Base-by-base conservation (phyloP, 1,140 invertebrate species). In the Hycleus phaleratus region DNA sequence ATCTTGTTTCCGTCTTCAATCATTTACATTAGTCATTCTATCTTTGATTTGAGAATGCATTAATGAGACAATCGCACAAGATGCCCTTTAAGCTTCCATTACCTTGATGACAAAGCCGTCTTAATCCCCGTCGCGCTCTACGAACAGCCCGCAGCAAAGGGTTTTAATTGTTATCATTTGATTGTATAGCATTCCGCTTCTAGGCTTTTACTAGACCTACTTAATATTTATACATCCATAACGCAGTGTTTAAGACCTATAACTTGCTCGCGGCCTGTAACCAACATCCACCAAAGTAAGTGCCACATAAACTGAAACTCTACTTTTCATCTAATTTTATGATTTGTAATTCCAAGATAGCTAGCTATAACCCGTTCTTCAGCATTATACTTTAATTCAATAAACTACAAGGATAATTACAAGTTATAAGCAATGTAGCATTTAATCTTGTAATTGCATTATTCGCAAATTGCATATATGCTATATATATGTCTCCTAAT, bases 81-180 rank as follows among this genome's bases (percentile, higher is more conserved):
- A 65, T 57, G 59, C 56, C 58, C 60, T 54, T 56, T 56, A 57
- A 58, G 64, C 66, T 66, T 68, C 64, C 66, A 68, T 68, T 68
- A 68, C 66, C 66, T 66, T 68, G 66, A 68, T 68, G 66, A 68
- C 64, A 68, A 66, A 68, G 66, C 64, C 54, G 54, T 65, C 62
- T 66, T 66, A 68, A 68, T 68, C 65, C 60, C 56, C 48, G 56
- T 59, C 61, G 59, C 60, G 65, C 44, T 55, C 45, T 11, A 46
- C 44, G 54, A 46, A 56, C 26, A 43, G 57, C 59, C 60, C 52
- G 44, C 46, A 59, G 63, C 59, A 42, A 56, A 61, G 56, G 45
- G 56, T 42, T 61, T 54, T 67, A 67, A 67, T 67, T 67, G 65
- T 67, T 67, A 61, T 65, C 63, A 60, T 65, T 67, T 62, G 53